Evolutionary conservation across 2,797 vertebrate genomes (phyloP).

Genomic region (Balearica regulorum): DNA sequence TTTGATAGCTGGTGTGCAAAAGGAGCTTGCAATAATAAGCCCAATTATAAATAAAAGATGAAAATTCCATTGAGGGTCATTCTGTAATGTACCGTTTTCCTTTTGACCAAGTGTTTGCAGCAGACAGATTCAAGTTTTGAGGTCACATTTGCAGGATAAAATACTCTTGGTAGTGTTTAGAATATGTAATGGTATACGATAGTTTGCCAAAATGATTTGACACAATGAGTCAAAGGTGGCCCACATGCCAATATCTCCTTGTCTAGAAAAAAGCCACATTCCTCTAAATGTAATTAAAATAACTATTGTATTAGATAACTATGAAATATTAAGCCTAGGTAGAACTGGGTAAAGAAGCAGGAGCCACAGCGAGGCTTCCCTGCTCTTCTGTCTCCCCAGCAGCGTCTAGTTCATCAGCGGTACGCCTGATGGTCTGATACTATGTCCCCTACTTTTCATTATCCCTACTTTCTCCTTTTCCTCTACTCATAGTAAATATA

Average conservation of each 20-base stretch:
- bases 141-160: neutral
- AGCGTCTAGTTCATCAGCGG: neutral
- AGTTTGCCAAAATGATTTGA: neutral
- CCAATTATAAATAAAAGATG: neutral
- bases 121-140: neutral
- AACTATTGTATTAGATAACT: neutral
- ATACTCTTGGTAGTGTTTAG: neutral
- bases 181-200: rapidly evolving
- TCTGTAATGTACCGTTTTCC: neutral
- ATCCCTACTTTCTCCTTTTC: neutral
- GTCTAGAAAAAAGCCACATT: neutral
- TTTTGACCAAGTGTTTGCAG: neutral
- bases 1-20: neutral
- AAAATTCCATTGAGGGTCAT: neutral
- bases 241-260: neutral
- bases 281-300: neutral
- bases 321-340: neutral
- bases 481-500: neutral
- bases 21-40: neutral
- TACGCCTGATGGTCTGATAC: neutral
- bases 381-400: neutral
- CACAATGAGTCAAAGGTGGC: neutral
- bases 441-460: neutral
- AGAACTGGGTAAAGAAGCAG: neutral
- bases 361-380: neutral